Evolutionary conservation across 2,888 invertebrate species (phyloP), one percentile per base, ranked within the genome.

Genomic region (Pelosia muscerda): DNA sequence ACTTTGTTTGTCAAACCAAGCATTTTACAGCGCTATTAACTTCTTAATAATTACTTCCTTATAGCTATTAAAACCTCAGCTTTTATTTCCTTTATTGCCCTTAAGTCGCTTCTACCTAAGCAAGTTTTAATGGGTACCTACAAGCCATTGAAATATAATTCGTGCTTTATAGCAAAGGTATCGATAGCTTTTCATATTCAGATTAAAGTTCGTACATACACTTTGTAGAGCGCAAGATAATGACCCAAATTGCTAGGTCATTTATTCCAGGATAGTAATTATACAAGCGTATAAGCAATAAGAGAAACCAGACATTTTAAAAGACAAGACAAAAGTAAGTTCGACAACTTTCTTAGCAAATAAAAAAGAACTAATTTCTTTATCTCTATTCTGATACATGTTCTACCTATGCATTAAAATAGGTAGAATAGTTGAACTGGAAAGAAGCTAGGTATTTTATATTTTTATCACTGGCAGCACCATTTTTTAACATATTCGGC

Each of bases 391-490:
- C n/a, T n/a, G n/a, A n/a, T n/a, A n/a, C n/a, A n/a, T n/a, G n/a
- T n/a, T n/a, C n/a, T n/a, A n/a, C 11, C 9, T 31, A 6, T 31
- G 9, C 11, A 34, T 34, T 34, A n/a, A n/a, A n/a, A n/a, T 34
- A 34, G 11, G 1, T 38, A n/a, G 1, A 49, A n/a, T 49, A 49
- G 49, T 49, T 49, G 9, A n/a, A 49, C 49, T 49, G 49, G 49
- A 49, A 49, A 4, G 28, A 4, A 4, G 28, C 28, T 4, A 49
- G n/a, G 1, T n/a, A 23, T 28, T 34, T 22, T 3, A n/a, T 53
- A 28, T 28, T 59, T 38, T n/a, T 65, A 42, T 34, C 38, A n/a
- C n/a, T 34, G 34, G 15, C 22, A 60, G 65, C 60, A 65, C 54
- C 65, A 65, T 42, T 25, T 25, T 65, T 54, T 22, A 28, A 34